These are phyloP conservation scores for Enteromius anoplus DNA, from an alignment of 2,797 vertebrate genomes.

Conservation along the genomic window DNA sequence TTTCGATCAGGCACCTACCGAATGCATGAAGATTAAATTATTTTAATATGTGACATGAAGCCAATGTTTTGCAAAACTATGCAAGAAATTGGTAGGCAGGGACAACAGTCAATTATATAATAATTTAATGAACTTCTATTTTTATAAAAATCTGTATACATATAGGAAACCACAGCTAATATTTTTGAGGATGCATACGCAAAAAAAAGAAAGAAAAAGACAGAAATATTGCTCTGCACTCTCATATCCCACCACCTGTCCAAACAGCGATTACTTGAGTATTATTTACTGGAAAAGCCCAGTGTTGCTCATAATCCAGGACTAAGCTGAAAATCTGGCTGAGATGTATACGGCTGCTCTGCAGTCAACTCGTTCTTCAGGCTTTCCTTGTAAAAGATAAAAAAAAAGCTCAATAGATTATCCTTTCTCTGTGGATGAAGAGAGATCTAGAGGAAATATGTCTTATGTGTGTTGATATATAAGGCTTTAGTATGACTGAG, in stretches of 20 bases:
- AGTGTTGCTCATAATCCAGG: slow-evolving; percentile 67
- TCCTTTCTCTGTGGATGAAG: background rate
- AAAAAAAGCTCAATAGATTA: slow-evolving; percentile 23
- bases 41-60: background rate
- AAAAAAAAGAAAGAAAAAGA: background rate
- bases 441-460: background rate
- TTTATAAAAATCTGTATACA: background rate
- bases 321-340: slow-evolving; percentile 70
- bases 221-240: background rate
- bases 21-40: background rate
- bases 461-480: background rate
- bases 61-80: background rate
- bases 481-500: background rate
- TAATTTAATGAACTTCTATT: background rate
- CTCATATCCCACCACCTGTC: slow-evolving; percentile 61
- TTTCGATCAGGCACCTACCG: background rate
- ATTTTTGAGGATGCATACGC: background rate
- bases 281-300: slow-evolving; percentile 62
- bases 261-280: slow-evolving; percentile 63
- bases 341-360: slow-evolving; percentile 52
- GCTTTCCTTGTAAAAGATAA: slow-evolving; percentile 35
- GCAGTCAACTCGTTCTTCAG: slow-evolving; percentile 55
- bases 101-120: background rate
- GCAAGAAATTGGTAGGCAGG: background rate
- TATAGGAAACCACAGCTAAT: background rate